Evolutionary conservation across 2,113 vertebrate species (phyloP).

Genomic region (Phrynocephalus versicolor): DNA sequence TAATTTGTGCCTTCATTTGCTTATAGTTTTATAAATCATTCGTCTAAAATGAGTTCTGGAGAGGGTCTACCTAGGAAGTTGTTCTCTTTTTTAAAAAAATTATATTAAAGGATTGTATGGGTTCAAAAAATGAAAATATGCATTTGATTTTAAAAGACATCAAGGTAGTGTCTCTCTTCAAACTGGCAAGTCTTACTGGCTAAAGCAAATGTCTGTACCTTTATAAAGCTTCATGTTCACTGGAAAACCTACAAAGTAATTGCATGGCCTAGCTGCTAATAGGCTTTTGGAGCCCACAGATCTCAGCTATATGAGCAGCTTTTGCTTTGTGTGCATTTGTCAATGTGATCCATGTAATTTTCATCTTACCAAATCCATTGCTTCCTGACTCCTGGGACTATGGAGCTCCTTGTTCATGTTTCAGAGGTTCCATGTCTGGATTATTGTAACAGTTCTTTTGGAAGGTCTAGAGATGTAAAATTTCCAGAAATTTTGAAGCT

Average conservation of each 20-base stretch:
- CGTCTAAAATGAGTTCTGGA: too few species aligned
- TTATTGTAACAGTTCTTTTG: too few species aligned
- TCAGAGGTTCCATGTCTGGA: too few species aligned
- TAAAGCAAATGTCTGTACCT: not conserved
- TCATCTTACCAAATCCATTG: too few species aligned
- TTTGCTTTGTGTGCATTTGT: too few species aligned
- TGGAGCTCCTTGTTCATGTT: too few species aligned
- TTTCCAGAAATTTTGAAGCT: too few species aligned
- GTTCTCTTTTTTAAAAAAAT: not conserved
- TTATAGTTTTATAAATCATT: not conserved
- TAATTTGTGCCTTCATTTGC: not conserved
- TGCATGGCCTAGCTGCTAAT: not conserved
- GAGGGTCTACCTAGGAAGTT: not conserved
- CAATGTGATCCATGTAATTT: too few species aligned
- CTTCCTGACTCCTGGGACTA: too few species aligned
- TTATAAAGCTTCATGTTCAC: not conserved
- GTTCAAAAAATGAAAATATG: not conserved
- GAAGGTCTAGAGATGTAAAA: too few species aligned
- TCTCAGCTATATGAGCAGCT: too few species aligned
- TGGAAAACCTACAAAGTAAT: not conserved
- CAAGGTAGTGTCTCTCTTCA: not conserved
- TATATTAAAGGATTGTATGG: conserved; percentile 18
- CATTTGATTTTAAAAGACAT: not conserved
- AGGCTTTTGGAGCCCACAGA: too few species aligned
- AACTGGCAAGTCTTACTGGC: not conserved